A percentile compares a stretch with the other conserved stretches of the same genome.
phyloP scores from a whole-genome alignment of 2,797 vertebrate species.

The Acanthiza pusilla region DNA sequence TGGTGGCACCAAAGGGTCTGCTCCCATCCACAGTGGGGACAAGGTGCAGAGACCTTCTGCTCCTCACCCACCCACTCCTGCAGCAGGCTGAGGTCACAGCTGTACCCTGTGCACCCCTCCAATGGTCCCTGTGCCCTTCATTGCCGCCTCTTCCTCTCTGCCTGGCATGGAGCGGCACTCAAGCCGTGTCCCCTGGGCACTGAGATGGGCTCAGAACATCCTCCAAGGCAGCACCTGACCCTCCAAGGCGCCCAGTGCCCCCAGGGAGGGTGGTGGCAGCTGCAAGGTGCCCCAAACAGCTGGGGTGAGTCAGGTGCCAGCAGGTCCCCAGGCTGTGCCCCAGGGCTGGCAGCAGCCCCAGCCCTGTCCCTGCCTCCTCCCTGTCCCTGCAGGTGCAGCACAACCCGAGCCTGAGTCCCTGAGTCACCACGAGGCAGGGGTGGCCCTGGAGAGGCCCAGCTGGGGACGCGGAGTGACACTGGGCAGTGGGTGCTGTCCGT shows the following conservation, averaged over 20 bases:
- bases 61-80: neutral
- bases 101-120: neutral
- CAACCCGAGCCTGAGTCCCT: neutral
- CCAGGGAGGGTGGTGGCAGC: neutral
- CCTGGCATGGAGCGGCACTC: neutral
- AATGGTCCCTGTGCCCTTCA: fast-evolving
- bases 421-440: neutral
- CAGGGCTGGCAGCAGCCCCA: neutral
- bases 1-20: neutral
- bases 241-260: neutral
- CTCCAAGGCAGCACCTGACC: neutral
- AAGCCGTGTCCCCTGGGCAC: fast-evolving
- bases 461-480: fast-evolving
- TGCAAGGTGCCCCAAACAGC: neutral
- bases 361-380: neutral
- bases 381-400: neutral
- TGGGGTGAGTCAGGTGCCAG: fast-evolving
- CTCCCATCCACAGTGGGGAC: neutral
- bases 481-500: fast-evolving
- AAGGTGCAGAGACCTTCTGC: neutral
- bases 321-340: neutral
- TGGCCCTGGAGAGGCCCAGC: neutral
- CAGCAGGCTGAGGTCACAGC: neutral
- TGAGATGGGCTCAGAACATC: neutral
- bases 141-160: neutral